Evolutionary conservation across 2,113 vertebrate genomes (phyloP).

Genomic region (Hydrochoerus hydrochaeris): DNA sequence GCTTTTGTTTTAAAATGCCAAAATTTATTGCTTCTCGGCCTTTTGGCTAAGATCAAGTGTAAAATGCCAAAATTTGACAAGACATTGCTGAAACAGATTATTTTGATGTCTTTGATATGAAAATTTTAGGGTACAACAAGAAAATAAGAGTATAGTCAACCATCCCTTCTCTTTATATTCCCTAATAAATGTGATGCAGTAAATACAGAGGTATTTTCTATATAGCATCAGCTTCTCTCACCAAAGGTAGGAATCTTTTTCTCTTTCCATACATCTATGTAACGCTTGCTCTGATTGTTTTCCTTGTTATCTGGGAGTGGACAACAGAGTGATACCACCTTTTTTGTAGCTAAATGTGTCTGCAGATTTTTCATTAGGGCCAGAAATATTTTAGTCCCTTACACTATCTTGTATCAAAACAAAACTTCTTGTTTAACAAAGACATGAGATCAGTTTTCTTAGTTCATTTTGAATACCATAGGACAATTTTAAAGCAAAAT

Average conservation of each 20-base stretch:
- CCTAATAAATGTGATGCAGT: background rate
- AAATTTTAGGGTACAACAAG: background rate
- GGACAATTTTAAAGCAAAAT: slow-evolving; percentile 18
- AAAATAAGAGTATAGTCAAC: background rate
- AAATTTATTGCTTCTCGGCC: too few relatives aligned
- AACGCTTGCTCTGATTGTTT: background rate
- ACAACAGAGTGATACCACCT: background rate
- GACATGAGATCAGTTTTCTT: background rate
- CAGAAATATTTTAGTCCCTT: background rate
- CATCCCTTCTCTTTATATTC: background rate
- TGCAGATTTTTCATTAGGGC: background rate
- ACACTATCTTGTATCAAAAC: background rate
- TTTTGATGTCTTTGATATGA: background rate
- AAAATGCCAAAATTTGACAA: background rate
- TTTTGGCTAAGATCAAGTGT: too few relatives aligned
- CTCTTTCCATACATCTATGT: background rate
- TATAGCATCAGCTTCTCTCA: background rate
- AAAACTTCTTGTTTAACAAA: background rate
- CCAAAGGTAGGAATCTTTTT: background rate
- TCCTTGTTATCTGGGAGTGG: background rate
- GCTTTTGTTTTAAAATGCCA: background rate
- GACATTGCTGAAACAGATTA: background rate
- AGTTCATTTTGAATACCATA: background rate
- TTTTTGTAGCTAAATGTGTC: background rate
- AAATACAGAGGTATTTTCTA: background rate